Percentiles rank a stretch among this genome's conserved stretches.
phyloP scores from a whole-genome alignment of 2,797 vertebrate species.

The Thunnus albacares region DNA sequence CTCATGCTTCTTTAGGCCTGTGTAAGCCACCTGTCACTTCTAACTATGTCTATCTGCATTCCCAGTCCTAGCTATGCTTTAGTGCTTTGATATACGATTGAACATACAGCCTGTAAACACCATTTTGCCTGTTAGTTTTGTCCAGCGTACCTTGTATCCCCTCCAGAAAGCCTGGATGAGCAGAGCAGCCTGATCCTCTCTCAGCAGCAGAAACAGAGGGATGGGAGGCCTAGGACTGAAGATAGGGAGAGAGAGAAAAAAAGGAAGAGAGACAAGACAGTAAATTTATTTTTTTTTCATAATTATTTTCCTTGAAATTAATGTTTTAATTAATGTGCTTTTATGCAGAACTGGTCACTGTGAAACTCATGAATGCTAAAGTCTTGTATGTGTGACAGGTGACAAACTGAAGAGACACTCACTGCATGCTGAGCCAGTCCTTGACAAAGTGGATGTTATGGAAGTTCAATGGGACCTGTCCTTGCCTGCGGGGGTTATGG shows the following conservation, averaged over 20 bases:
- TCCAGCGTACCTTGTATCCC: constrained; percentile 88
- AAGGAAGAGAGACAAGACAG: no score
- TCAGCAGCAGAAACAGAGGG: constrained; percentile 88
- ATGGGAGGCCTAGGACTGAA: constrained; percentile 89
- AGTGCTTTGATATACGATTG: background rate
- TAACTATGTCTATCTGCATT: background rate
- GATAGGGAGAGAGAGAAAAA: background rate
- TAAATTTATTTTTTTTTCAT: background rate
- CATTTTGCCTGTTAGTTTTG: background rate
- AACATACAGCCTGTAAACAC: constrained; percentile 9
- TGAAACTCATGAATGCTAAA: background rate
- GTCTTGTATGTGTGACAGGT: background rate
- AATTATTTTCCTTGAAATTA: background rate
- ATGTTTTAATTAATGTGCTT: background rate
- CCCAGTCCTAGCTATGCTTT: background rate
- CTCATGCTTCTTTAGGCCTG: background rate
- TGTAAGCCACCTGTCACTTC: background rate
- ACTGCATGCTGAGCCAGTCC: constrained; percentile 90
- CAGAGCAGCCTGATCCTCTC: constrained; percentile 87
- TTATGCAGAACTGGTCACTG: background rate
- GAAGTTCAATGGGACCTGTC: constrained; percentile 71
- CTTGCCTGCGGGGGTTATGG: constrained; percentile 86
- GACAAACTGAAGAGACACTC: constrained; percentile 77
- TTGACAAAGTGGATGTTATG: constrained; percentile 91
- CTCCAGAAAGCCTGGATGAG: constrained; percentile 95